Conservation (phyloP, 2,113 vertebrate species). For the Euleptes europaea region DNA sequence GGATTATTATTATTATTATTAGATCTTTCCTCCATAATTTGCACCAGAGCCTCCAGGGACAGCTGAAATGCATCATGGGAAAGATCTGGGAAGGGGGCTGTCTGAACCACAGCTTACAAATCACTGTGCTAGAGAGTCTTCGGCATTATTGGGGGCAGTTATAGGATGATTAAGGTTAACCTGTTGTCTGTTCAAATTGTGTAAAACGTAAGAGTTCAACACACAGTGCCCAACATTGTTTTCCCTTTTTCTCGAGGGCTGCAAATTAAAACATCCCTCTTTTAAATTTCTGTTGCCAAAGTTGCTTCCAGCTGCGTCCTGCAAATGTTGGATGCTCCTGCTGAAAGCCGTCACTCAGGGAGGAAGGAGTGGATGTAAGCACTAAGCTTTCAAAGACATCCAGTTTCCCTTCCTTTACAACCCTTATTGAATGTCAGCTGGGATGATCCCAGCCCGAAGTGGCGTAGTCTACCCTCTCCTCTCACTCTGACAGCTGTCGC, state of each 20-base stretch:
- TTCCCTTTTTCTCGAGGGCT: not conserved
- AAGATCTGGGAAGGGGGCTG: too few relatives aligned
- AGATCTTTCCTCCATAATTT: too few relatives aligned
- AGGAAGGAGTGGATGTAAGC: not conserved
- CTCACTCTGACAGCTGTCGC: not conserved
- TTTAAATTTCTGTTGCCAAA: not conserved
- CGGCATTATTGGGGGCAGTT: not conserved
- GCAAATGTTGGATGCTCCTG: not conserved
- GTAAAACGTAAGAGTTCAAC: too few relatives aligned
- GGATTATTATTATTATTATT: too few relatives aligned
- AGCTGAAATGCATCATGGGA: too few relatives aligned
- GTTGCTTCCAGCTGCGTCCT: not conserved
- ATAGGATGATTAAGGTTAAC: not conserved
- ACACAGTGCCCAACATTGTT: not conserved
- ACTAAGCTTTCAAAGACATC: not conserved
- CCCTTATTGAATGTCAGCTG: not conserved
- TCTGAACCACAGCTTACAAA: too few relatives aligned
- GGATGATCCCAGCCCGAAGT: not conserved
- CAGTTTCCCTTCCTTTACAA: not conserved
- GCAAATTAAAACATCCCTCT: not conserved
- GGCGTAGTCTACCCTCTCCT: not conserved
- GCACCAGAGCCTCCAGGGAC: too few relatives aligned
- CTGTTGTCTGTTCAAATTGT: not conserved
- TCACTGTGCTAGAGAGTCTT: not conserved
- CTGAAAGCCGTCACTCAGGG: not conserved